Conservation (phyloP, 2,888 invertebrate genomes). For the Formica aserva region DNA sequence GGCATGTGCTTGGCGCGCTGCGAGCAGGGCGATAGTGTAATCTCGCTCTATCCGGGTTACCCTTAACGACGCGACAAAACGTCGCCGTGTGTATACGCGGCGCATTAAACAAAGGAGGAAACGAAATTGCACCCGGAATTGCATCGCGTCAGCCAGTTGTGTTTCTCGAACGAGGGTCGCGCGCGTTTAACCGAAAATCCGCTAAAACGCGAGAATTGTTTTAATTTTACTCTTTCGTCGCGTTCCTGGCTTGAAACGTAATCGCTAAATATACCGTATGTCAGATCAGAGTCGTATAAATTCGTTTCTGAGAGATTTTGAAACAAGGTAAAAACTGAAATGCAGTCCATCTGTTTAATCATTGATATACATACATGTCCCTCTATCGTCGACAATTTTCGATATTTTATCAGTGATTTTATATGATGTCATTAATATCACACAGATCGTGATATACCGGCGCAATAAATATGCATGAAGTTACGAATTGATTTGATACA, state of each 20-base stretch:
- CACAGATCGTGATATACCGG: background rate
- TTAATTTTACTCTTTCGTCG: background rate
- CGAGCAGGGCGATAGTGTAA: conserved; percentile 52
- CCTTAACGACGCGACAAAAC: conserved; percentile 47
- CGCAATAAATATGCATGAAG: conserved; percentile 18
- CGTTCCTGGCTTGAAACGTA: background rate
- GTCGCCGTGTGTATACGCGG: conserved; percentile 17
- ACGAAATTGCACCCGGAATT: conserved; percentile 47
- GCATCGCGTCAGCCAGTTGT: conserved; percentile 23
- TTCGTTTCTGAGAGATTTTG: background rate
- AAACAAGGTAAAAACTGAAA: background rate
- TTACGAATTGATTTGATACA: background rate
- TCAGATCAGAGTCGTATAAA: background rate
- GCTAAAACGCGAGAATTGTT: conserved; percentile 19
- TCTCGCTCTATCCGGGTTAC: conserved; percentile 56
- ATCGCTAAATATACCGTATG: background rate
- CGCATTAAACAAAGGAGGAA: conserved; percentile 42
- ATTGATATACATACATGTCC: no score
- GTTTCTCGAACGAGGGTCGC: background rate
- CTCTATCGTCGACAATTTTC: background rate
- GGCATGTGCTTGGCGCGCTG: conserved; percentile 35
- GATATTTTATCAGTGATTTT: background rate
- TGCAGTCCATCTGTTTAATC: background rate
- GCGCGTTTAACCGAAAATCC: background rate
- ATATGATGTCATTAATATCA: background rate